These are phyloP conservation scores for Drosophila anomalipes DNA, from an alignment of 2,888 invertebrate genomes.

Conservation along the genomic window DNA sequence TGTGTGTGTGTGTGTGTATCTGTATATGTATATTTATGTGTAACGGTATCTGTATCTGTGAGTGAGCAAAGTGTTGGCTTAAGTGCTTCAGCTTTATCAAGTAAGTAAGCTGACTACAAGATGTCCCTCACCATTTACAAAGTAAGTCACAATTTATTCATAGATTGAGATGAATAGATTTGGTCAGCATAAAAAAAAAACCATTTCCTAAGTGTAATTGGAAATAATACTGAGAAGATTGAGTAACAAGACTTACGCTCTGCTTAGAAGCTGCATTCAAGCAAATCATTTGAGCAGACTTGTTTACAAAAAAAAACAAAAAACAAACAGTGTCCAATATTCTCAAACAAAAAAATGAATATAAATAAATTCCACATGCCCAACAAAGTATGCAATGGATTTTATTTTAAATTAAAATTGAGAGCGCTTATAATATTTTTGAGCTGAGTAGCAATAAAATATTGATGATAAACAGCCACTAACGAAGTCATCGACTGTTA, in stretches of 20 bases:
- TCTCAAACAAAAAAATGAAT: neutral
- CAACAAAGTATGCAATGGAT: slow-evolving; percentile 15
- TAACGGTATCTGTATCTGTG: slow-evolving; percentile 19
- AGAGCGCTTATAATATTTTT: neutral
- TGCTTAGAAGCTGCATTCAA: neutral
- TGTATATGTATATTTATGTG: neutral
- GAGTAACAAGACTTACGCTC: neutral
- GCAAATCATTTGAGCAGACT: neutral
- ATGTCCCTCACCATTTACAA: slow-evolving; percentile 40
- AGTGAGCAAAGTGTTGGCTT: slow-evolving; percentile 31
- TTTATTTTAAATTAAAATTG: slow-evolving; percentile 1
- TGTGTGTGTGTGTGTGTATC: neutral
- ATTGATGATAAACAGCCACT: neutral
- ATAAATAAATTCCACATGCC: neutral
- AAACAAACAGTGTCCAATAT: neutral
- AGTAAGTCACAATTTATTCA: slow-evolving; percentile 43
- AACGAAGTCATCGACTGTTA: neutral
- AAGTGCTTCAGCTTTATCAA: slow-evolving; percentile 55
- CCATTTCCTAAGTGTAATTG: slow-evolving; percentile 18
- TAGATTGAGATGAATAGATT: slow-evolving; percentile 23
- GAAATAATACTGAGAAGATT: slow-evolving; percentile 22
- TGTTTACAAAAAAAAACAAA: too few relatives aligned
- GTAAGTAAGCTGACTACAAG: slow-evolving; percentile 35
- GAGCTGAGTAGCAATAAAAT: slow-evolving; percentile 1
- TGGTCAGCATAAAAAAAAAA: slow-evolving; percentile 21